Percentiles rank a stretch among this genome's conserved stretches.
phyloP scores from a whole-genome alignment of 2,113 vertebrate species.

The Trichomycterus rosablanca region DNA sequence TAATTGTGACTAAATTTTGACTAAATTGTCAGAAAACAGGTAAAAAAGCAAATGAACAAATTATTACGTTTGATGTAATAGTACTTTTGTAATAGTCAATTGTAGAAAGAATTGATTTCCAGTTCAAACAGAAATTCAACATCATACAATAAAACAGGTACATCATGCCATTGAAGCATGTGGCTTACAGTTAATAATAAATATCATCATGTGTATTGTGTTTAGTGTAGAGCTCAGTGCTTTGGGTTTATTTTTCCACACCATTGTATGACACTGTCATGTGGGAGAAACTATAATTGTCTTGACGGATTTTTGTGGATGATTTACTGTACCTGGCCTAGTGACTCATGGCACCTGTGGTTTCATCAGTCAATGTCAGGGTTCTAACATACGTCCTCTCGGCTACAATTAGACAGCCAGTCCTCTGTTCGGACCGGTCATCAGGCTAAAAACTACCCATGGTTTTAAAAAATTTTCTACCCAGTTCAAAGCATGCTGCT shows the following conservation, averaged over 20 bases:
- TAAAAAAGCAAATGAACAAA: too few relatives aligned
- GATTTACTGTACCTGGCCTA: slow-evolving; percentile 37
- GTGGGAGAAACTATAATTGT: slow-evolving; percentile 38
- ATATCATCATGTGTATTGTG: too few relatives aligned
- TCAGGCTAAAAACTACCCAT: neutral
- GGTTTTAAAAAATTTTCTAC: neutral
- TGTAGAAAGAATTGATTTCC: too few relatives aligned
- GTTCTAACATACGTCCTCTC: slow-evolving; percentile 6
- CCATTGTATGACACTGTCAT: slow-evolving; percentile 24
- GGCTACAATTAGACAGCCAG: slow-evolving; percentile 28
- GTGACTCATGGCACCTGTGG: slow-evolving; percentile 32
- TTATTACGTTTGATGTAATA: too few relatives aligned
- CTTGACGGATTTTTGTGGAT: slow-evolving; percentile 21
- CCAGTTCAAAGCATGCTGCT: neutral
- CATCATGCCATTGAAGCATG: too few relatives aligned
- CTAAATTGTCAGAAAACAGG: too few relatives aligned
- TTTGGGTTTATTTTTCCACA: neutral
- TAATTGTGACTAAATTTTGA: too few relatives aligned
- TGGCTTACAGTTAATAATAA: too few relatives aligned
- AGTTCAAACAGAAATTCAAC: too few relatives aligned
- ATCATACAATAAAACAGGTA: too few relatives aligned
- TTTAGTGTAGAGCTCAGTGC: neutral
- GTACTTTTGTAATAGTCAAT: too few relatives aligned
- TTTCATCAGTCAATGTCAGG: slow-evolving; percentile 32
- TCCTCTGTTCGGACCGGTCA: slow-evolving; percentile 10